Evolutionary conservation across 2,797 vertebrate species (phyloP), one percentile per base, ranked within the genome.

Genomic region (Salmo trutta): DNA sequence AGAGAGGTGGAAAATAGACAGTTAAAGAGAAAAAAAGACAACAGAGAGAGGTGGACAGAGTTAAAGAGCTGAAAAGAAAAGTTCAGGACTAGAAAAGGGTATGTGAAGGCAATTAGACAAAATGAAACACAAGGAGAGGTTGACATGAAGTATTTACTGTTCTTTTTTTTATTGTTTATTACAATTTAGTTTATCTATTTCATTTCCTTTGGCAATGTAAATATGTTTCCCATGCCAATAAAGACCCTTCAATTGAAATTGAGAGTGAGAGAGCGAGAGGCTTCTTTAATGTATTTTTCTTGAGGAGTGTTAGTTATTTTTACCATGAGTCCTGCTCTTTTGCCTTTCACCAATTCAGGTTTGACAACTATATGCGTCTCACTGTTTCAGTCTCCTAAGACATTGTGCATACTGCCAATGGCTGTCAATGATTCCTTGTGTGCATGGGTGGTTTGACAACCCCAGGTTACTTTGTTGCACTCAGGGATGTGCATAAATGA

Each of bases 331-430:
- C 6, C 77, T n/a, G 29, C 62, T 77, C n/a, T 66, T 78, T 72
- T 41, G 14, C 67, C 41, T 78, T 77, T 68, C 75, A 73, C 81
- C 81, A 77, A 79, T 88, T 88, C 90, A 86, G 90, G 90, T 91
- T 89, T 82, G 81, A 83, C 89, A 4, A 79, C 86, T 90, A 47
- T 12, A 47, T 10, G 8, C 41, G 8, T 41, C 41, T 10, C 41
- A 41, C 41, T 41, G 41, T 82, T 75, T 80, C 74, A 1, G 24
- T 77, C 73, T 81, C 47, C 67, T 66, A 73, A 82, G 75, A 56
- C 41, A 51, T 16, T 27, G 73, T 2, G 78, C 78, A 75, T 31
- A 31, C 31, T 65, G 78, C n/a, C 62, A 21, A 52, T 19, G 77
- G 66, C 75, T 84, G 53, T 71, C 15, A 59, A 83, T 86, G 71